Evolutionary conservation across 2,888 invertebrate genomes (phyloP).

Genomic region (Desoria tigrina): DNA sequence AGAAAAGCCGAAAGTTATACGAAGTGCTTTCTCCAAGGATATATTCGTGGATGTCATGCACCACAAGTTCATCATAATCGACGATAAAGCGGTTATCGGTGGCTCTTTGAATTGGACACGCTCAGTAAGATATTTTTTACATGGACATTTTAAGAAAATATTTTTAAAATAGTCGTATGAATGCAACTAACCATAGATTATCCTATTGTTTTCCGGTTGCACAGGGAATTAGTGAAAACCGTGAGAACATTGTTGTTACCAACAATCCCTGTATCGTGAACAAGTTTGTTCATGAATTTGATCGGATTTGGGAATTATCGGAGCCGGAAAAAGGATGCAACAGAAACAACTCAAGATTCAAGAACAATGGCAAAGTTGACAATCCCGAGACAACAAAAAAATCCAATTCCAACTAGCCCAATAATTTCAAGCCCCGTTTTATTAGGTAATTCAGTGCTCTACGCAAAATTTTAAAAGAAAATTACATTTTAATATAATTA

Average conservation of each 20-base stretch:
- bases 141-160: no score
- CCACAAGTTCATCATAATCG: constrained; percentile 37
- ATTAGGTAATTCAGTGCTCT: no score
- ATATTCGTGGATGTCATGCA: constrained; percentile 30
- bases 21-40: not conserved
- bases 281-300: constrained; percentile 18
- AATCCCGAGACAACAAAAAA: not conserved
- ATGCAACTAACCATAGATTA: no score
- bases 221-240: constrained; percentile 33
- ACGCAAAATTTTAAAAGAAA: no score
- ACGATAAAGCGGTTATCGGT: constrained; percentile 14
- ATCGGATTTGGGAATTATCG: constrained; percentile 25
- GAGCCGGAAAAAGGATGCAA: not conserved
- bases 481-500: no score
- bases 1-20: constrained; percentile 12
- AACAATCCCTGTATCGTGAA: constrained; percentile 13
- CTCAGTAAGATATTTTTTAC: constrained; percentile 13
- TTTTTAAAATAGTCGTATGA: no score
- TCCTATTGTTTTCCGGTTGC: no score
- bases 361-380: not conserved
- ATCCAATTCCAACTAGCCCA: no score
- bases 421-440: no score
- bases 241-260: constrained; percentile 34
- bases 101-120: constrained; percentile 40
- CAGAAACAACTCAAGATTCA: not conserved